These are phyloP conservation scores for Coendou prehensilis DNA, from an alignment of 2,797 vertebrate species.

Conservation along the genomic window DNA sequence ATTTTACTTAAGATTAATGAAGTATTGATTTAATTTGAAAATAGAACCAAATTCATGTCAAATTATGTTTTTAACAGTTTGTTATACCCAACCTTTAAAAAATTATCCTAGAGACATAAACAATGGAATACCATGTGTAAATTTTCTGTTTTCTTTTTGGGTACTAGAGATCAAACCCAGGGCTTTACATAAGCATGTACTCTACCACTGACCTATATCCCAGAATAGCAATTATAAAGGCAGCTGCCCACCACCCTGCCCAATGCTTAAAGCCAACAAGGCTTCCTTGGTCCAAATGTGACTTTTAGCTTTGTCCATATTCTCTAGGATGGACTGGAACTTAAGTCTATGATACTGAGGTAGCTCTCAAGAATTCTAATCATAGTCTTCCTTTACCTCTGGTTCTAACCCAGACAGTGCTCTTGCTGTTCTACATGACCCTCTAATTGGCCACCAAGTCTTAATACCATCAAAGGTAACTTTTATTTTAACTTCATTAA, in stretches of 20 bases:
- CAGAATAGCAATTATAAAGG: constrained; percentile 53
- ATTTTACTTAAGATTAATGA: constrained; percentile 68
- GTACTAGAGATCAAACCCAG: background rate
- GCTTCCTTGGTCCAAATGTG: background rate
- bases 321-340: constrained; percentile 3
- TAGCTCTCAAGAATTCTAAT: constrained; percentile 65
- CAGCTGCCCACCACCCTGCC: background rate
- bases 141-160: background rate
- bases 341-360: background rate
- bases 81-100: constrained; percentile 36
- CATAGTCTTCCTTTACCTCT: background rate
- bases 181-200: background rate
- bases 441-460: background rate
- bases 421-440: constrained; percentile 9
- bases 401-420: background rate
- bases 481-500: constrained; percentile 59
- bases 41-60: constrained; percentile 35
- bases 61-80: constrained; percentile 39
- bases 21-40: constrained; percentile 62
- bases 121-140: constrained; percentile 38
- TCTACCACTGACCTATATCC: background rate
- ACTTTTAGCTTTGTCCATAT: constrained; percentile 50
- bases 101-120: constrained; percentile 53
- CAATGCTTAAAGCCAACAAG: background rate
- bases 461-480: background rate